Base-by-base conservation (phyloP, 1,140 invertebrate species). In the Venustaconcha ellipsiformis region DNA sequence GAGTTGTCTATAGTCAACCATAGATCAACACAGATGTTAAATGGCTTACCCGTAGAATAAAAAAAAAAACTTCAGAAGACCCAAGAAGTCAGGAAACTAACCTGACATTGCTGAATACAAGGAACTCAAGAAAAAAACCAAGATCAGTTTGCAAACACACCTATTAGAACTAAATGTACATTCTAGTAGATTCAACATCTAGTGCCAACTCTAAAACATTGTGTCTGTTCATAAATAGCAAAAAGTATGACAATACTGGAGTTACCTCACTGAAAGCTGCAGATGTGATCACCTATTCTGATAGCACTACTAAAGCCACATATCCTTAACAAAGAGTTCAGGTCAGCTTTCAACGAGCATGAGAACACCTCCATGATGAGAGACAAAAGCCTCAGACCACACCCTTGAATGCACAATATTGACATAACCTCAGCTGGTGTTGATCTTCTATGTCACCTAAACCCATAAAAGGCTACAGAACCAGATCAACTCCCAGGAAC, bases 381-480 rank as follows among this genome's bases (percentile, higher is more conserved):
- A 4, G 26, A 30, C 26, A 30, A 30, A 30, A 4, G 26, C 26
- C 26, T 4, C 26, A 30, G 26, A 2, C 26, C 26, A 26, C 26
- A 26, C 26, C 26, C 17, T 20, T 62, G 60, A n/a, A 3, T 5
- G 17, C 37, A 71, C n/a, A 3, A 58, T 11, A 12, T 55, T 48
- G 30, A 65, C 63, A 71, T 64, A 14, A 63, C 59, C 5, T 15
- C 23, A 37, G 68, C 63, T 56, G 68, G 59, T 6, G 15, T 18
- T 12, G 72, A 71, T 60, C 56, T 76, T 56, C 63, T 76, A 12
- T 0, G 14, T 26, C 56, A 30, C 11, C 30, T 76, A 8, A 59
- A 76, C 6, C 69, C 69, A 17, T 66, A 72, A 20, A 78, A 78
- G 58, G 71, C 70, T 20, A 62, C 66, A 65, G 70, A 70, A 56